Evolutionary conservation across 2,888 invertebrate genomes (phyloP), one percentile per base, ranked within the genome.

Genomic region (Gandaritis pyraliata): DNA sequence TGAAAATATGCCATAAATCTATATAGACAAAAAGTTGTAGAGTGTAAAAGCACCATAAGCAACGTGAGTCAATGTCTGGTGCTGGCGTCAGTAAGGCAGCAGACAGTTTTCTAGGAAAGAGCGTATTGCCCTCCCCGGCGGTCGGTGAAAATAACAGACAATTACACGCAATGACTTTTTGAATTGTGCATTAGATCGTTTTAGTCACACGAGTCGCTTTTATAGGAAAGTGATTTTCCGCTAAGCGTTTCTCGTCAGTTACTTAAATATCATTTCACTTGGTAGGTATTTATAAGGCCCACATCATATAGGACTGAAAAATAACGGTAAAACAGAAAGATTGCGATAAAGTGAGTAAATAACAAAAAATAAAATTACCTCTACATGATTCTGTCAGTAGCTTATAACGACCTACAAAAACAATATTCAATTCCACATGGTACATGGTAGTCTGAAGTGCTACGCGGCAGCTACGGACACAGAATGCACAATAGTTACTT

Each of bases 101-200:
- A 85, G 84, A 87, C 86, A 66, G 72, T 76, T 78, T 90, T 88
- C 90, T 78, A 74, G 80, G 89, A 88, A 88, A 78, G 64, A 68
- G 71, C 74, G 76, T 77, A 75, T 72, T 71, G 72, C 74, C 77
- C 74, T 71, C n/a, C 70, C 58, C 38, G 45, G 49, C 30, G 11
- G 30, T 30, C 36, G 70, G 72, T 69, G 78, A 76, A 77, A 84
- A 85, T 83, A 83, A 83, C 78, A 77, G 78, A 80, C 85, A 83
- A 86, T 87, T 86, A 87, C 77, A 81, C 76, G 73, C 71, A 81
- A 77, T 77, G 77, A 76, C 77, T 78, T 72, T 74, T 71, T 55
- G 61, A 70, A 63, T 59, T 33, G 50, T 47, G 45, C 13, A 57
- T 58, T 41, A 46, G 62, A 51, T 55, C 51, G 33, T 41, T 23